Conservation (phyloP, 2,797 vertebrate species). For the Mycteria americana region DNA sequence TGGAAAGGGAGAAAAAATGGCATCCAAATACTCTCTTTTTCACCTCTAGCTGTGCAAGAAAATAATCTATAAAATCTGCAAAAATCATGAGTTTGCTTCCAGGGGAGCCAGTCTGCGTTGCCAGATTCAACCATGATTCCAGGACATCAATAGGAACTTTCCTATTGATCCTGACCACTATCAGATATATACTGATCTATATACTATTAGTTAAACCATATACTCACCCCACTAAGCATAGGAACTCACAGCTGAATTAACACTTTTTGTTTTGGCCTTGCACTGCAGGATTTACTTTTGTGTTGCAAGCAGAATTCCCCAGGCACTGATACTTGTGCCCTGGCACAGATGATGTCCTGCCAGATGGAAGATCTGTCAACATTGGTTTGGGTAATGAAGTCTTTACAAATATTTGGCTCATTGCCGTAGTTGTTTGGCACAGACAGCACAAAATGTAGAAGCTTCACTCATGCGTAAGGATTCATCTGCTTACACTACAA, state of each 20-base stretch:
- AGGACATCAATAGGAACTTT: no score
- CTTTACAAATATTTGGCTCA: slow-evolving; percentile 34
- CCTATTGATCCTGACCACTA: background rate
- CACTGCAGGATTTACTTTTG: background rate
- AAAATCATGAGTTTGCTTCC: background rate
- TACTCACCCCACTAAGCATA: background rate
- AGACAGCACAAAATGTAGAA: background rate
- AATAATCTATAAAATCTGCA: background rate
- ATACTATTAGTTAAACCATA: background rate
- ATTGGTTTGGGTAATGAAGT: slow-evolving; percentile 49
- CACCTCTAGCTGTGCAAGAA: background rate
- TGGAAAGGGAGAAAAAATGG: background rate
- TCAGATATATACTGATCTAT: background rate
- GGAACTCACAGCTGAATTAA: background rate
- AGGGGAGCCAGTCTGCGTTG: background rate
- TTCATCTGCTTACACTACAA: background rate
- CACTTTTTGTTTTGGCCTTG: background rate
- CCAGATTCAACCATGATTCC: background rate
- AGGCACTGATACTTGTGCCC: background rate
- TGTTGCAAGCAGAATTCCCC: slow-evolving; percentile 23
- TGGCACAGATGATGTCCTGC: slow-evolving; percentile 57
- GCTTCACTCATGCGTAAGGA: background rate
- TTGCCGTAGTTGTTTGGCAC: slow-evolving; percentile 15
- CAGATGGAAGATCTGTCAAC: slow-evolving; percentile 58
- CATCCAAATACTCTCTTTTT: background rate